Evolutionary conservation across 2,113 vertebrate genomes (phyloP), one percentile per base, ranked within the genome.

Genomic region (Dicrurus megarhynchus): DNA sequence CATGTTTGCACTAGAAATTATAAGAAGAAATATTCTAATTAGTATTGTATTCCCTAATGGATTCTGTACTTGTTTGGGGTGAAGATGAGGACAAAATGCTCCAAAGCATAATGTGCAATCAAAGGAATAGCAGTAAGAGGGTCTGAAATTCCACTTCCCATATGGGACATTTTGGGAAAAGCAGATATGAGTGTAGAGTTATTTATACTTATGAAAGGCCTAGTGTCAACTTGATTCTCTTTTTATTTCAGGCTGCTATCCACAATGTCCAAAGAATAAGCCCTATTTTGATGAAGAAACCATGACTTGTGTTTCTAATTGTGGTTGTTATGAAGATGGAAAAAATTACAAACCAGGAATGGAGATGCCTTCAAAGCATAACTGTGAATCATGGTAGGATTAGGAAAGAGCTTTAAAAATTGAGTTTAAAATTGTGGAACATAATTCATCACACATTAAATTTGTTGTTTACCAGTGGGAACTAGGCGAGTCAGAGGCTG

Each of bases 211-310:
- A 26, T 27, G 35, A 80, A 89, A 86, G 16, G 16, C 27, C 39
- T 55, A 57, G 8, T 68, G 11, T 80, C 27, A 78, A 26, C 11
- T 20, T 59, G 57, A 46, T 17, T 64, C 20, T 53, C 11, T 57
- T 83, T 80, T 67, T 55, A 49, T 50, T 32, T 1, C 93, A 99
- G 99, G 99, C 46, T 99, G 99, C 94, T 99, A 99, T 95, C 99
- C 99, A 86, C 95, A 98, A 15, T 99, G 99, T 90, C 98, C 99
- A 22, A 64, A 95, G 12, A 84, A 91, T 16, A 78, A 98, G 9
- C 98, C 99, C 10, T 98, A 98, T 97, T 99, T 99, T 81, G 98
- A 99, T 73, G 99, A 99, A 95, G 99, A 99, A 68, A 94, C 56
- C 13, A 99, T 99, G 99, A 97, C 92, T 9, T 99, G 99, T 79